These are phyloP conservation scores for Tapirus terrestris DNA, from an alignment of 2,113 vertebrate species.

Conservation along the genomic window DNA sequence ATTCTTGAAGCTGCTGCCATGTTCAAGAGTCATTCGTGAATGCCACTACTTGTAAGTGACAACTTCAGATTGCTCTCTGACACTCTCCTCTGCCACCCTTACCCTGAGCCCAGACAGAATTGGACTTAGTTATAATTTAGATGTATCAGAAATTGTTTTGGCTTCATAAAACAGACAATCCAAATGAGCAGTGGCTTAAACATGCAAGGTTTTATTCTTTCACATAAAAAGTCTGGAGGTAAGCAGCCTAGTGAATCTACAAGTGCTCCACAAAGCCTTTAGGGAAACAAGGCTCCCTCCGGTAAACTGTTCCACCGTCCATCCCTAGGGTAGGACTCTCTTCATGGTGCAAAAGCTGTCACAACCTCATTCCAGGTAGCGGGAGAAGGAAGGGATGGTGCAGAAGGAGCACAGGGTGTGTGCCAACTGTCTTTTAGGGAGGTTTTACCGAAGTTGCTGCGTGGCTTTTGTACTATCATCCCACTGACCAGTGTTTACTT, in stretches of 20 bases:
- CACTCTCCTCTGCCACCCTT: neutral
- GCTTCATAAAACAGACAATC: neutral
- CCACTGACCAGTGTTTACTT: neutral
- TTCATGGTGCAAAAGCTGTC: neutral
- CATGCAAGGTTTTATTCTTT: neutral
- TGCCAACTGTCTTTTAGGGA: neutral
- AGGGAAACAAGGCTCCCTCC: neutral
- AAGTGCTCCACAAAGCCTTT: neutral
- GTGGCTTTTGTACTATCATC: neutral
- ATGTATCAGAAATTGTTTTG: neutral
- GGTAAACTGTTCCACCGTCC: neutral
- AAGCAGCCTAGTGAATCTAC: neutral
- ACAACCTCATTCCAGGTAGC: neutral
- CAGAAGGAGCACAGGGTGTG: no score
- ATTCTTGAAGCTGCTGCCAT: neutral
- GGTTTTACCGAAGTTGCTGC: neutral
- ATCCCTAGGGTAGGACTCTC: neutral
- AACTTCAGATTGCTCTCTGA: constrained; percentile 70
- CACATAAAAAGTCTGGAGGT: neutral
- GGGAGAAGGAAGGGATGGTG: neutral
- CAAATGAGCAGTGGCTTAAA: constrained; percentile 3
- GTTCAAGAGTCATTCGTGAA: constrained; percentile 10
- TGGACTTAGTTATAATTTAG: neutral
- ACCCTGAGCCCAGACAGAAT: neutral
- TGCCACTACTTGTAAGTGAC: constrained; percentile 38